These are phyloP conservation scores for Melipona bicolor DNA, from an alignment of 2,888 invertebrate species.

Conservation along the genomic window DNA sequence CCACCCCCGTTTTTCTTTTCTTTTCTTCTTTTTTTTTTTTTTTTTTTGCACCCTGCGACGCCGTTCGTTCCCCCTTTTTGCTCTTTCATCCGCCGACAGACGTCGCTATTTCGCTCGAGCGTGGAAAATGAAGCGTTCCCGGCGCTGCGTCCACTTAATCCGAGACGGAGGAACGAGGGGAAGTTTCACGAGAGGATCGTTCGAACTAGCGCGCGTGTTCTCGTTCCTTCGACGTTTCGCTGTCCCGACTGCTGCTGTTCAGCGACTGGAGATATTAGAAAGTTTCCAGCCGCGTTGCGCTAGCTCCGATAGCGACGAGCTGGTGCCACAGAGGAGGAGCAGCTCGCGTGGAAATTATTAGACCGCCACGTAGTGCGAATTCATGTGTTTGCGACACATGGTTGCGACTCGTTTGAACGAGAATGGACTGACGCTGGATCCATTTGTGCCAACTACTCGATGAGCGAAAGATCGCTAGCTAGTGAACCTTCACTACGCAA, in stretches of 20 bases:
- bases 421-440: too few species aligned
- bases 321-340: too few species aligned
- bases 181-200: constrained; percentile 43
- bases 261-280: constrained; percentile 44
- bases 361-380: too few species aligned
- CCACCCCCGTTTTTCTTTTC: background rate
- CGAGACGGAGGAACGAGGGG: constrained; percentile 4
- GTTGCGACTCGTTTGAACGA: too few species aligned
- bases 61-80: background rate
- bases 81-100: background rate
- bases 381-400: too few species aligned
- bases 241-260: background rate
- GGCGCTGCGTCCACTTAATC: constrained; percentile 45
- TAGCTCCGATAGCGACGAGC: background rate
- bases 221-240: constrained; percentile 14
- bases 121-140: too few species aligned
- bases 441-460: too few species aligned
- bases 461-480: too few species aligned
- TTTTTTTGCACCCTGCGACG: background rate
- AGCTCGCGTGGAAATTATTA: too few species aligned
- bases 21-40: too few species aligned
- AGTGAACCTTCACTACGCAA: too few species aligned
- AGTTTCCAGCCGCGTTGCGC: constrained; percentile 47
- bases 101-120: background rate
- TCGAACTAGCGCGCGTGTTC: constrained; percentile 5